phyloP scores from a whole-genome alignment of 2,113 vertebrate genomes.

The Struthio camelus region DNA sequence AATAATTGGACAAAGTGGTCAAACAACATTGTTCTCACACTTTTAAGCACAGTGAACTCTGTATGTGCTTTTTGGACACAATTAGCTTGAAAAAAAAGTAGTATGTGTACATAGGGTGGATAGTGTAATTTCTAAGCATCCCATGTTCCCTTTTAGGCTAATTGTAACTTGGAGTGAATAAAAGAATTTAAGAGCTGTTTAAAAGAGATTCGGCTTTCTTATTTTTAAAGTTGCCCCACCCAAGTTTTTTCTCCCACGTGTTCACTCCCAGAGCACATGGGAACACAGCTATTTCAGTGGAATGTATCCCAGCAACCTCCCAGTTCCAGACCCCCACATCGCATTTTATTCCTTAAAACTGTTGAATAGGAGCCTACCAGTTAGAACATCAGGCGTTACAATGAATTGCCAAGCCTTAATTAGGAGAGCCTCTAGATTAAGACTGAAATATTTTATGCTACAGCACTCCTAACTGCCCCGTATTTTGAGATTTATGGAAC shows the following conservation, averaged over 20 bases:
- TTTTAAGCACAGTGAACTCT: neutral
- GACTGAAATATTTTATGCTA: neutral
- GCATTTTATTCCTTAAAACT: neutral
- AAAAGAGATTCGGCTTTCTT: neutral
- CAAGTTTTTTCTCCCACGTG: constrained; percentile 13
- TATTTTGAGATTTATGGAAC: neutral
- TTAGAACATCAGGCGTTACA: neutral
- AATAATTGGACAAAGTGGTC: neutral
- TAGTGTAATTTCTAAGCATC: neutral
- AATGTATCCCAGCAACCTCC: neutral
- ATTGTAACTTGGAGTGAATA: neutral
- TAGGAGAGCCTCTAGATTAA: neutral
- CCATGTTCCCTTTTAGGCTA: neutral
- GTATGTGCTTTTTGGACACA: neutral
- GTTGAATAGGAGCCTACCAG: neutral
- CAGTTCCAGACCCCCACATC: neutral
- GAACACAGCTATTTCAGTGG: neutral
- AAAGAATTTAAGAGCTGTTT: neutral
- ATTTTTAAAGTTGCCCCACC: constrained; percentile 1
- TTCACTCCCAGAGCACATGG: neutral
- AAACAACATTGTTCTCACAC: neutral
- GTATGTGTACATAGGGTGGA: neutral
- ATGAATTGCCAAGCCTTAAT: neutral
- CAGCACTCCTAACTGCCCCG: neutral
- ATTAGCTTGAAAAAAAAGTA: neutral